phyloP scores from a whole-genome alignment of 2,888 invertebrate genomes.

The Drosophila fungiperda region DNA sequence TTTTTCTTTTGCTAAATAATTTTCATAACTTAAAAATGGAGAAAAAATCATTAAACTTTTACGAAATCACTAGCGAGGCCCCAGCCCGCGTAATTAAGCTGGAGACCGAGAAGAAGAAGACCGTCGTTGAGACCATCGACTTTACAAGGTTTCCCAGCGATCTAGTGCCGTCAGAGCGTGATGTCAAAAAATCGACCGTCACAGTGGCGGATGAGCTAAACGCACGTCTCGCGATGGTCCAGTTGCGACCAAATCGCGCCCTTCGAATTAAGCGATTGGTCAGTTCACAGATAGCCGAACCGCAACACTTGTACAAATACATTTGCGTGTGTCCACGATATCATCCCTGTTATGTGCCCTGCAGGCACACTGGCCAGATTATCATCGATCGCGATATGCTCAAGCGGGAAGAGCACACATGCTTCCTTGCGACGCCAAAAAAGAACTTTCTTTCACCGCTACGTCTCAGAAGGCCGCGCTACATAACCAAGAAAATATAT shows the following conservation, averaged over 20 bases:
- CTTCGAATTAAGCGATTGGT: constrained; percentile 72
- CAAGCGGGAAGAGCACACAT: constrained; percentile 81
- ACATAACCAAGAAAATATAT: constrained; percentile 65
- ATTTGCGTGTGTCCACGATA: constrained; percentile 77
- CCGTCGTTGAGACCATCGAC: constrained; percentile 40
- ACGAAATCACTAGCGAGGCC: constrained; percentile 49
- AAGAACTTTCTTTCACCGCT: constrained; percentile 60
- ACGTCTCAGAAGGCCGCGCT: constrained; percentile 51
- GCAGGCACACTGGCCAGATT: constrained; percentile 82
- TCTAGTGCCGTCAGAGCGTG: constrained; percentile 17
- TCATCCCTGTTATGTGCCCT: constrained; percentile 71
- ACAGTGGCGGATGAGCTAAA: constrained; percentile 81
- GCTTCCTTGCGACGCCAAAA: constrained; percentile 82
- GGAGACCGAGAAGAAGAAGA: constrained; percentile 45
- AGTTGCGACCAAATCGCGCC: constrained; percentile 71
- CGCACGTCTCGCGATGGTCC: constrained; percentile 68
- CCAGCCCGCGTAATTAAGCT: constrained; percentile 47
- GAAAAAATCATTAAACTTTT: constrained; percentile 55
- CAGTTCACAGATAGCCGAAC: constrained; percentile 45
- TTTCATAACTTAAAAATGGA: constrained; percentile 43
- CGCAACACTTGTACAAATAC: constrained; percentile 70
- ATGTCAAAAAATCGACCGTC: constrained; percentile 31
- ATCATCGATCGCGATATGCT: constrained; percentile 83
- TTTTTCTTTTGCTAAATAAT: constrained; percentile 13
- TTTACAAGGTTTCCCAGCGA: constrained; percentile 40